phyloP scores from a whole-genome alignment of 2,113 vertebrate species.

The Marmota monax region DNA sequence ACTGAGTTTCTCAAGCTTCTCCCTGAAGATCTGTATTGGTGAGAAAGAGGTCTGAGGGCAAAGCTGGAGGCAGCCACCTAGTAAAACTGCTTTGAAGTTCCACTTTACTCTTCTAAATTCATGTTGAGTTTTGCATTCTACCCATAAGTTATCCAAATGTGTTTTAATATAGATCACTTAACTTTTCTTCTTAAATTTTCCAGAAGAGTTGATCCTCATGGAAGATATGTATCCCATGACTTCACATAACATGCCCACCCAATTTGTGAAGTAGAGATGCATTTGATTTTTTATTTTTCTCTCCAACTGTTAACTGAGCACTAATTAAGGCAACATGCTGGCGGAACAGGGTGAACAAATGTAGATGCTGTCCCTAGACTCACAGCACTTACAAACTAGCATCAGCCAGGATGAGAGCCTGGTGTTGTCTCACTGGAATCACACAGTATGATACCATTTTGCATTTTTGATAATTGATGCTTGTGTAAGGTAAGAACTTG shows the following conservation, averaged over 20 bases:
- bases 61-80: not conserved
- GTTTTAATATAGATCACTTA: slow-evolving; percentile 25
- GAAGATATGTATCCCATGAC: not conserved
- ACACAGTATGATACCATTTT: not conserved
- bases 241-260: not conserved
- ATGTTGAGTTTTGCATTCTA: slow-evolving; percentile 31
- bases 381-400: not conserved
- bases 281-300: not conserved
- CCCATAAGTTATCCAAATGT: slow-evolving; percentile 19
- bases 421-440: not conserved
- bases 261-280: not conserved
- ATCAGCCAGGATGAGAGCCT: not conserved
- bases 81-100: slow-evolving; percentile 15
- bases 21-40: not conserved
- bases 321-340: not conserved
- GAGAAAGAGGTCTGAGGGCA: not conserved
- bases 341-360: not conserved
- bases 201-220: not conserved
- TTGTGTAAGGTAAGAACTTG: not conserved
- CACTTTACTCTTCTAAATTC: not conserved
- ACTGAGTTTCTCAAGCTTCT: not conserved
- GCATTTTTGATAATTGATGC: not conserved
- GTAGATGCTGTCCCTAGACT: not conserved
- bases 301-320: not conserved
- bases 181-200: slow-evolving; percentile 11